These are phyloP conservation scores for Desmophyllum pertusum DNA, from an alignment of 92 coral and sea anemone species.

Conservation along the genomic window DNA sequence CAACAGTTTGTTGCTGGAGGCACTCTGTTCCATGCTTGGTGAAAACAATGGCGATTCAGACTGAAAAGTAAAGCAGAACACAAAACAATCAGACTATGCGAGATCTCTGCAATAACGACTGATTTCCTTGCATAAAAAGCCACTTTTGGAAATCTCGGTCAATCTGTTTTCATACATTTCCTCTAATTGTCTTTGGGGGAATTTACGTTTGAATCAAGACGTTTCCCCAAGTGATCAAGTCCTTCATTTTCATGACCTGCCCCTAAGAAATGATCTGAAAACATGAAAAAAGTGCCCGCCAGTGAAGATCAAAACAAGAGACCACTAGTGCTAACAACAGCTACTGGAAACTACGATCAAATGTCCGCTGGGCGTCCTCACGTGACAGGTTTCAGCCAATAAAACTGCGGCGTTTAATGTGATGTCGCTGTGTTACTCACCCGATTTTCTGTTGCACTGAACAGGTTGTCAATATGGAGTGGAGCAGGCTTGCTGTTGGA, in stretches of 20 bases:
- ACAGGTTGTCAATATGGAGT: conserved; percentile 65
- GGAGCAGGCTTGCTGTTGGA: conserved; percentile 50
- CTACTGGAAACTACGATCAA: neutral
- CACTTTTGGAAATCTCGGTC: too few species aligned
- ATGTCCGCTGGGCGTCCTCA: neutral
- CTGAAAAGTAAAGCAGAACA: neutral
- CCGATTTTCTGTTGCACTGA: conserved; percentile 34
- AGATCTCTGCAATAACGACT: too few species aligned
- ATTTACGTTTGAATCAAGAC: too few species aligned
- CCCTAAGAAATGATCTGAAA: too few species aligned
- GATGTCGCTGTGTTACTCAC: conserved; percentile 6
- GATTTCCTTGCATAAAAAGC: too few species aligned
- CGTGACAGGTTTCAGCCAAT: neutral
- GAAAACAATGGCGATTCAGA: conserved; percentile 59
- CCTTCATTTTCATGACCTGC: too few species aligned
- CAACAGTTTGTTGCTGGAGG: conserved; percentile 63
- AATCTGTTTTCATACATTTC: too few species aligned
- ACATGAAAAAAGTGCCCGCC: too few species aligned
- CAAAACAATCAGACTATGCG: neutral
- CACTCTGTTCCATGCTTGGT: conserved; percentile 63
- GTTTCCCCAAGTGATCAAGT: too few species aligned
- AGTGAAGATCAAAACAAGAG: too few species aligned
- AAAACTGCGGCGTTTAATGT: neutral
- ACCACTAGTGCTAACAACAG: too few species aligned
- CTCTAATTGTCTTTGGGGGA: too few species aligned